Conservation (phyloP, 2,113 vertebrate species). For the Empidonax alnorum region DNA sequence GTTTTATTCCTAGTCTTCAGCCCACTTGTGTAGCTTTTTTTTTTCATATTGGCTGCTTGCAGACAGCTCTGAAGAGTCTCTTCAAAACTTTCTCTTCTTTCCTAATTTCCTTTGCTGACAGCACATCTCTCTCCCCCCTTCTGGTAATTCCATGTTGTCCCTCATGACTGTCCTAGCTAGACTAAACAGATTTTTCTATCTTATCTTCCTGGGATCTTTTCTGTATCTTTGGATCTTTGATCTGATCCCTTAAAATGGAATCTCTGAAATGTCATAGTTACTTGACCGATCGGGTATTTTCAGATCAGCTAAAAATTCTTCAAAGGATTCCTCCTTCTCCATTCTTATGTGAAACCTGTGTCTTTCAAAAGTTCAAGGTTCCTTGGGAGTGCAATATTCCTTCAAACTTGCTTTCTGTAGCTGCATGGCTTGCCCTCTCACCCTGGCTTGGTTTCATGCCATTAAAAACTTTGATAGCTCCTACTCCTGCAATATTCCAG, state of each 20-base stretch:
- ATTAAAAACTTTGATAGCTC: constrained; percentile 13
- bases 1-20: neutral
- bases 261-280: neutral
- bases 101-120: neutral
- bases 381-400: neutral
- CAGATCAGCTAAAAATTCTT: constrained; percentile 45
- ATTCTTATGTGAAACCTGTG: neutral
- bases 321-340: constrained; percentile 13
- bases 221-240: neutral
- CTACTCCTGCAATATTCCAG: constrained; percentile 28
- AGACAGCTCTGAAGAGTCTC: neutral
- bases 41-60: neutral
- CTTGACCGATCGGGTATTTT: constrained; percentile 3
- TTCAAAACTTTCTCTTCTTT: neutral
- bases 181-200: neutral
- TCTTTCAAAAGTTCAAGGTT: constrained; percentile 17
- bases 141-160: neutral
- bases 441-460: constrained; percentile 11
- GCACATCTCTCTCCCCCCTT: neutral
- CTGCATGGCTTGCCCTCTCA: constrained; percentile 20
- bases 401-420: neutral
- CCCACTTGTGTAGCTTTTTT: neutral
- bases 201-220: neutral
- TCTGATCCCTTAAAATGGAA: neutral
- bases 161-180: neutral